phyloP scores from a whole-genome alignment of 2,888 invertebrate species.

The Philereme transversata region DNA sequence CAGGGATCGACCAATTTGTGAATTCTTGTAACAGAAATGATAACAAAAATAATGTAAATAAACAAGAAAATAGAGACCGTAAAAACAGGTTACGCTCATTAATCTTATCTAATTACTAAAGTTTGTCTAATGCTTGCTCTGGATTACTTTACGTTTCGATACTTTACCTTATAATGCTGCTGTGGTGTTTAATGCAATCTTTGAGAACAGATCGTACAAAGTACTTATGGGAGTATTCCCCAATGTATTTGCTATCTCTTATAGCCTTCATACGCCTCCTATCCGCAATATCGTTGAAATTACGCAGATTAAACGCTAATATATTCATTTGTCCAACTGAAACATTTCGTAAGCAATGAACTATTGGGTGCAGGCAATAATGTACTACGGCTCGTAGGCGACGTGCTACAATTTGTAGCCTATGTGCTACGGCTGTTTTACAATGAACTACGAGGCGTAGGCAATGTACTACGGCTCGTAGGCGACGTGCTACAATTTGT shows the following conservation, averaged over 20 bases:
- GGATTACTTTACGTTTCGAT: constrained; percentile 20
- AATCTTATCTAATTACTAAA: constrained; percentile 24
- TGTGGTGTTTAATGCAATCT: constrained; percentile 74
- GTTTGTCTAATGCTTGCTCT: constrained; percentile 16
- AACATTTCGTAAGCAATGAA: constrained; percentile 33
- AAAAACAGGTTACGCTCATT: constrained; percentile 16
- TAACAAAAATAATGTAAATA: background rate
- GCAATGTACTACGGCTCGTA: constrained; percentile 1
- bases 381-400: too few relatives aligned
- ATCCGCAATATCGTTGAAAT: constrained; percentile 65
- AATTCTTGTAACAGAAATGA: background rate
- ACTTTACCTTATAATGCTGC: constrained; percentile 70
- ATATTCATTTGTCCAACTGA: constrained; percentile 80
- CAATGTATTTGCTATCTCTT: constrained; percentile 39
- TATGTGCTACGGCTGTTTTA: too few relatives aligned
- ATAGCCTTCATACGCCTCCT: constrained; percentile 52
- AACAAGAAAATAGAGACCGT: constrained; percentile 8
- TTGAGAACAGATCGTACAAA: constrained; percentile 58
- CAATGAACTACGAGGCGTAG: constrained; percentile 3
- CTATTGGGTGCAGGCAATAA: too few relatives aligned
- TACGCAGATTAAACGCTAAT: constrained; percentile 70
- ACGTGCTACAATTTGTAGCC: background rate
- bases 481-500: background rate
- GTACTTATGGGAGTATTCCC: constrained; percentile 41
- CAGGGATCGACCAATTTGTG: too few relatives aligned